Base-by-base conservation (phyloP, 2,888 invertebrate genomes). In the Lithophane socia region DNA sequence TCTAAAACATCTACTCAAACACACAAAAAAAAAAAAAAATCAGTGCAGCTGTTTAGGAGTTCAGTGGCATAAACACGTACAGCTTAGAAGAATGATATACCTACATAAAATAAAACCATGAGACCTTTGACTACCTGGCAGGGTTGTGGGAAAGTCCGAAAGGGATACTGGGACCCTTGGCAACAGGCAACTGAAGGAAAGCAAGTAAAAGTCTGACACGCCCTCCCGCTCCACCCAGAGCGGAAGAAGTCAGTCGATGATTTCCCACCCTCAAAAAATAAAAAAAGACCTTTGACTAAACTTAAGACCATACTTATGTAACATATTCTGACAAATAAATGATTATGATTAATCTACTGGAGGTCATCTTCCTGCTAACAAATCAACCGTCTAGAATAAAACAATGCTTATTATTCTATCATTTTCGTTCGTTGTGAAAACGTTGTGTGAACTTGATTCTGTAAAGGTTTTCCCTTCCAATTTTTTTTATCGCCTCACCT, bases 401-500 rank as follows among this genome's bases (percentile, higher is more conserved):
- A 44, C 3, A 44, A 72, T 44, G 12, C 21, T 18, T 47, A 29
- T 29, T 44, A 44, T 54, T 52, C 2, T n/a, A 16, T 18, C 9
- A 37, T 21, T 24, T 24, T 52, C 18, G 24, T 24, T 21, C 5
- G 12, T 16, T 61, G 24, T 52, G 29, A 29, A 29, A 54, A 52
- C 42, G 3, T 29, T 58, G 1, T 21, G 29, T 74, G 52, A 74
- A 75, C 42, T 74, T 73, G 12, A 44, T 61, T n/a, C 21, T 74
- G 21, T 29, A 61, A 29, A 56, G 37, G 16, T 37, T 16, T 58
- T 56, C 5, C 3, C 37, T 58, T 37, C 3, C 10, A 56, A 10
- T 37, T 37, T 37, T 37, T n/a, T 58, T 37, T n/a, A 37, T 56
- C 21, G 3, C n/a, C 5, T 29, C 29, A 29, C 29, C 29, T 29